Base-by-base conservation (phyloP, 2,113 vertebrate genomes). In the Salvelinus fontinalis region DNA sequence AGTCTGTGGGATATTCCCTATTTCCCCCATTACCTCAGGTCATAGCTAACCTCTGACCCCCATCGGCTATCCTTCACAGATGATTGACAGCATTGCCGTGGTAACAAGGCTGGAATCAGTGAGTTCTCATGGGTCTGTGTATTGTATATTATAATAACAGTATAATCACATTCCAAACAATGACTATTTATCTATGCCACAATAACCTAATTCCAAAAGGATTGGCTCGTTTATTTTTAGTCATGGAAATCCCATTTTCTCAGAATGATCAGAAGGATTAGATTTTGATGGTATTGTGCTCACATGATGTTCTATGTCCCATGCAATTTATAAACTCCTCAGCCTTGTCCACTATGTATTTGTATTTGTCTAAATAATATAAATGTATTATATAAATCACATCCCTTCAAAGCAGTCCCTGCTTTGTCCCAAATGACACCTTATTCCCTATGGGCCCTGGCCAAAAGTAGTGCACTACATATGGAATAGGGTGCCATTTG, bases 121-220 rank as follows among this genome's bases (percentile, higher is more conserved):
- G 75, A 48, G 78, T 80, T 67, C 76, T 60, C 81, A 74, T 78
- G 62, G 48, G 12, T 78, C 26, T 22, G 86, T 92, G 85, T 87
- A 83, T 92, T 92, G 85, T 92, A 85, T 87, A 83, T 93, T 93
- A 90, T 90, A 93, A 92, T 93, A 92, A 91, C 80, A 59, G 74
- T 87, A 18, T 18, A 89, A 93, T 93, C 90, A 87, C 88, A 90
- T 93, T 92, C 90, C 81, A 87, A 89, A 93, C 90, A 90, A 91
- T 91, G 81, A 80, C 86, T 83, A 88, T 93, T 93, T 89, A 85
- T 90, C 92, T 88, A 85, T 83, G 90, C 70, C 79, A 85, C 84
- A 91, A 86, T 91, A 93, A 92, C 84, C 83, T 83, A 88, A 91
- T 93, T 91, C 87, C 84, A 51, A 66, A 86, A 82, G 60, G 80